phyloP scores from a whole-genome alignment of 2,797 vertebrate genomes.

The Cirrhinus mrigala region DNA sequence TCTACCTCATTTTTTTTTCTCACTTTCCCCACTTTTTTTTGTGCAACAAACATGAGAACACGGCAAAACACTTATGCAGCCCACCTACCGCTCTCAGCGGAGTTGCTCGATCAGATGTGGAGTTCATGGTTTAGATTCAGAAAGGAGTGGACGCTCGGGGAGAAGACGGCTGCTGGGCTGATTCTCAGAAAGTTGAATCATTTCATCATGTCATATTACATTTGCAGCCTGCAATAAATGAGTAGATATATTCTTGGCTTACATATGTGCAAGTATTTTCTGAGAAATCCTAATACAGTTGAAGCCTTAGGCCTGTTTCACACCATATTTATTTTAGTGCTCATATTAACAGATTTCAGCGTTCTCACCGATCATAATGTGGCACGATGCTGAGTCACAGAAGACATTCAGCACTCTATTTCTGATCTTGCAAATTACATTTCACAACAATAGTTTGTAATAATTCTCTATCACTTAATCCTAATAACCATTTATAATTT shows the following conservation, averaged over 20 bases:
- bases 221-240: neutral
- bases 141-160: slow-evolving; percentile 17
- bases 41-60: slow-evolving; percentile 52
- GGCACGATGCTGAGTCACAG: neutral
- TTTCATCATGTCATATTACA: slow-evolving; percentile 20
- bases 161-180: slow-evolving; percentile 6
- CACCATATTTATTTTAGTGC: neutral
- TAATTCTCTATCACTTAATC: neutral
- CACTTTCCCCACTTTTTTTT: neutral
- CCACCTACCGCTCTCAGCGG: slow-evolving; percentile 64
- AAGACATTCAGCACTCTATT: neutral
- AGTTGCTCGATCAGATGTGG: slow-evolving; percentile 24
- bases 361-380: neutral
- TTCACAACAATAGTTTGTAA: neutral
- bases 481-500: neutral
- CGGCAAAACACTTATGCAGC: slow-evolving; percentile 64
- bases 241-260: neutral
- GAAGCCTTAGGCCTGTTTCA: neutral
- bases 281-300: neutral
- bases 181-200: slow-evolving; percentile 11
- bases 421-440: neutral
- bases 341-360: neutral
- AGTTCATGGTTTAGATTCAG: slow-evolving; percentile 23
- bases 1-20: neutral
- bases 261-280: neutral